A percentile compares a stretch with the other conserved stretches of the same genome.
phyloP scores from a whole-genome alignment of 2,888 invertebrate species.

The Limnephilus lunatus region DNA sequence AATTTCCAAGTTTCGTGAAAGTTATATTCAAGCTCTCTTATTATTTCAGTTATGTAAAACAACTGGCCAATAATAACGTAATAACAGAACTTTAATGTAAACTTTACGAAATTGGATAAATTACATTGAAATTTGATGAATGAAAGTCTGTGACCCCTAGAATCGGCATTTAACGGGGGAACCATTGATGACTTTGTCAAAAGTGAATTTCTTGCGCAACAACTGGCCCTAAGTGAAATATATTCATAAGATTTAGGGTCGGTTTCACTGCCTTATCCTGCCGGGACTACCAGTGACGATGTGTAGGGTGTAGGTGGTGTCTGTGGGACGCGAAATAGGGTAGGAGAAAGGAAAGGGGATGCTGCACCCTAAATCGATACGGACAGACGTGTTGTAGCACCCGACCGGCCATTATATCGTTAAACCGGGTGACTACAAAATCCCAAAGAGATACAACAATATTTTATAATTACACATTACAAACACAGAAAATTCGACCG shows the following conservation, averaged over 20 bases:
- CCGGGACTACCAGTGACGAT: background rate
- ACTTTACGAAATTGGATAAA: too few species aligned
- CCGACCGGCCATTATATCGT: background rate
- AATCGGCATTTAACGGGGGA: too few species aligned
- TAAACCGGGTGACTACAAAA: background rate
- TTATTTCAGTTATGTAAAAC: too few species aligned
- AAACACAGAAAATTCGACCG: too few species aligned
- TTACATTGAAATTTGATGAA: too few species aligned
- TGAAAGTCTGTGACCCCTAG: too few species aligned
- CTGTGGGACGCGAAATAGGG: background rate
- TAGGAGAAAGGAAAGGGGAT: background rate
- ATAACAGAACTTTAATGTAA: too few species aligned
- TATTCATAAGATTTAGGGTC: background rate
- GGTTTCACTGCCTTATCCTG: background rate
- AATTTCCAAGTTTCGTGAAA: too few species aligned
- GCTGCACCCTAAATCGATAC: conserved; percentile 56
- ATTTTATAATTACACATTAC: background rate
- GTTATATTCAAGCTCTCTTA: too few species aligned
- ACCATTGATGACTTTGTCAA: too few species aligned
- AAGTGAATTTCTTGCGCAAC: too few species aligned
- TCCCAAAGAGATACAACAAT: background rate
- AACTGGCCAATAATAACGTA: too few species aligned
- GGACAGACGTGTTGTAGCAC: conserved; percentile 30
- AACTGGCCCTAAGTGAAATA: background rate
- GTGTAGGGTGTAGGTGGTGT: background rate